Base-by-base conservation (phyloP, 1,140 invertebrate species). In the Philopotamus ludificatus region DNA sequence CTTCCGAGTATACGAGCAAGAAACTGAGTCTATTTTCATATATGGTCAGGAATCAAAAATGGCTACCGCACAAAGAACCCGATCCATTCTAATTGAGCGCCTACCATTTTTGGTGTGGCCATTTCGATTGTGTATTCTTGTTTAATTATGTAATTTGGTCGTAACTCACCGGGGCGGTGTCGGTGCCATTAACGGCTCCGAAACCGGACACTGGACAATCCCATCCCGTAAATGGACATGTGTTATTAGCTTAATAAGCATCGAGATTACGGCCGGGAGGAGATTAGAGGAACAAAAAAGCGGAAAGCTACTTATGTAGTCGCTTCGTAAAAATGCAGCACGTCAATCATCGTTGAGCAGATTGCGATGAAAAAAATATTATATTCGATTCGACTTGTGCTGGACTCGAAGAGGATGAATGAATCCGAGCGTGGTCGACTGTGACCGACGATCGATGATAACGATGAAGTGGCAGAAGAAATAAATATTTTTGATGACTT, bases 81-180 rank as follows among this genome's bases (percentile, higher is more conserved):
- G 61, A 60, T 62, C 47, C 57, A 41, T 55, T 55, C 62, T 65
- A 65, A 61, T 68, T 68, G 57, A 21, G 26, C 12, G 15, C 44
- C 16, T 20, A 18, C 67, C 63, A 65, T 68, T 21, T 68, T 65
- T 26, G 67, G 67, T 3, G 10, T n/a, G 26, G 58, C n/a, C 12
- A 18, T 60, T 60, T 62, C 16, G 57, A 63, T 25, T 25, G 45
- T 34, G 34, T 44, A 57, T 57, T 65, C 55, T 59, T n/a, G 22
- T 57, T 61, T 68, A 50, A 65, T 68, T 55, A 51, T 61, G 63
- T 61, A 64, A 58, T 63, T 67, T 68, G n/a, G 61, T 61, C 59
- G 58, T 62, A 63, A 67, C 60, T 57, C 23, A 39, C 50, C 59
- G 42, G 54, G 47, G 51, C 45, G 21, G n/a, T 51, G 26, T 65